Evolutionary conservation across 2,888 invertebrate species (phyloP).

Genomic region (Lithosia quadra): DNA sequence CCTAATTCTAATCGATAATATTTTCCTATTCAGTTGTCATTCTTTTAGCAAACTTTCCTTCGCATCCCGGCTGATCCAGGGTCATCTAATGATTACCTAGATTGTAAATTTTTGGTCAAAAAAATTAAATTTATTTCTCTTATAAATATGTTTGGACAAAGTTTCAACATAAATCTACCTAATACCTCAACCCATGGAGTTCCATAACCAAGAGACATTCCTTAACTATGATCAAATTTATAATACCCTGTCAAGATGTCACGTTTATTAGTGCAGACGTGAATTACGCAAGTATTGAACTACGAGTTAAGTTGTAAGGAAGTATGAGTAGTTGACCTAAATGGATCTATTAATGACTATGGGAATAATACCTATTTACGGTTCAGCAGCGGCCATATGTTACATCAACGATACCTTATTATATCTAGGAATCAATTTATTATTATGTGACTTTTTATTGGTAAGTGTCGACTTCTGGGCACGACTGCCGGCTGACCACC

Average conservation of each 20-base stretch:
- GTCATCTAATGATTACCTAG: no score
- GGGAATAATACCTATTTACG: background rate
- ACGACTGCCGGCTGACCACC: no score
- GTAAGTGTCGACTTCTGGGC: no score
- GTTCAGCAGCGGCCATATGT: background rate
- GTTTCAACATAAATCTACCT: background rate
- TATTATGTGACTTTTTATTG: no score
- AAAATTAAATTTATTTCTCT: background rate
- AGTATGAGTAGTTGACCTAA: background rate
- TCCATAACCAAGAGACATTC: conserved; percentile 5
- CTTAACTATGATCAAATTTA: conserved; percentile 16
- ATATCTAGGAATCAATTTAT: no score
- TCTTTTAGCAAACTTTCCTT: no score
- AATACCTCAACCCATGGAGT: conserved; percentile 5
- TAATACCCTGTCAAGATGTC: conserved; percentile 19
- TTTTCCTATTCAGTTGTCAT: background rate
- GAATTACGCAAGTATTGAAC: conserved; percentile 15
- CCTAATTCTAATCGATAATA: no score
- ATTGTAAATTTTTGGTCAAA: background rate
- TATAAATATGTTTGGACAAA: background rate
- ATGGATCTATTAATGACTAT: background rate
- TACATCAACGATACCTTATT: no score
- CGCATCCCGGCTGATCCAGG: no score
- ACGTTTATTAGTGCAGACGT: conserved; percentile 12
- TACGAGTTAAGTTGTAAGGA: conserved; percentile 1